Conservation (phyloP, 2,888 invertebrate species). For the Meta bourneti region DNA sequence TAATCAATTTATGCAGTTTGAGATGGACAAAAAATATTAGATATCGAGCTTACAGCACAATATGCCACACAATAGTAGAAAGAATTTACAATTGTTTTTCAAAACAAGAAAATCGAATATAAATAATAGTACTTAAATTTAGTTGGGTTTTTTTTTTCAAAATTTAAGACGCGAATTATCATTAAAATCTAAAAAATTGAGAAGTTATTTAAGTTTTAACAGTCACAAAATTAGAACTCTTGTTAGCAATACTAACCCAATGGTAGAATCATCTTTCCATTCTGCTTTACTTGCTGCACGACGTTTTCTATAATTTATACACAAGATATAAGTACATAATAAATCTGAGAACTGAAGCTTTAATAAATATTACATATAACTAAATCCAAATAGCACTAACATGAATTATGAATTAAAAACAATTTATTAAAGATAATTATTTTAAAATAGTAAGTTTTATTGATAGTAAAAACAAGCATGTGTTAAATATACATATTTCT, state of each 20-base stretch:
- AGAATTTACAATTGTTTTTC: no score
- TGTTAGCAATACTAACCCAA: conserved; percentile 33
- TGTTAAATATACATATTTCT: conserved; percentile 1
- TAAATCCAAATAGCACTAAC: background rate
- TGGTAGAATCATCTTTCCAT: conserved; percentile 46
- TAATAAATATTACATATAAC: background rate
- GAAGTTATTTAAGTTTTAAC: background rate
- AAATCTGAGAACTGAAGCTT: no score
- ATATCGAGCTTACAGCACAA: no score
- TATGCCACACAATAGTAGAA: no score
- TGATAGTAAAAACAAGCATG: background rate
- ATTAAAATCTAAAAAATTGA: no score
- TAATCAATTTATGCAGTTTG: no score
- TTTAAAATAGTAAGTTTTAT: background rate
- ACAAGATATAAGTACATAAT: no score
- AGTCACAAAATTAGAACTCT: background rate
- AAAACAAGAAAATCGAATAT: no score
- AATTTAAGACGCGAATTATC: no score
- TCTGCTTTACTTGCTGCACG: conserved; percentile 44
- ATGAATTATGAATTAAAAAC: background rate
- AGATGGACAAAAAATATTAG: no score
- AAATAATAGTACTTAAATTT: no score
- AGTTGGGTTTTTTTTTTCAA: no score
- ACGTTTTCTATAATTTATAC: conserved; percentile 11
- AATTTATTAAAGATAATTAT: background rate